Base-by-base conservation (phyloP, 2,113 vertebrate genomes). In the Brachyistius frenatus region DNA sequence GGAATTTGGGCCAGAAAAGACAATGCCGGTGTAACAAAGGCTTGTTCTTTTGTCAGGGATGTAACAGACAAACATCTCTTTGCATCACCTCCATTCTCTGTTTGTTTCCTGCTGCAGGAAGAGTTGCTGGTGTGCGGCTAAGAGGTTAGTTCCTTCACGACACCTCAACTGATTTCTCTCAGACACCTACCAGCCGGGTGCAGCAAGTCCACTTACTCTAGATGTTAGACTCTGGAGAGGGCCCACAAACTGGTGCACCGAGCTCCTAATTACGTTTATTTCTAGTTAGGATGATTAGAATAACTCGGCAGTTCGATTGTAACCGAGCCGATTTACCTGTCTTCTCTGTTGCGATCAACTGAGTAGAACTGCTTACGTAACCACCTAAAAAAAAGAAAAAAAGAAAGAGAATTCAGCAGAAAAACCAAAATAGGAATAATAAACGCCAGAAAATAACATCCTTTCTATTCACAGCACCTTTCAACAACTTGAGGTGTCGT, bases 331-430 rank as follows among this genome's bases (percentile, higher is more conserved):
- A 87, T 94, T 94, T 85, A 99, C 98, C 97, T 96, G 87, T 99
- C 97, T 36, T 99, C 98, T 73, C 96, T 94, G 91, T 97, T 99
- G 58, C 98, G 96, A 84, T 99, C 97, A 46, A 98, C 94, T 0
- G 96, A 96, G 61, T 99, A 99, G 90, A 99, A 99, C 93, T 99
- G 98, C 82, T 99, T 99, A 73, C 98, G 94, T 74, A 99, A 95
- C 98, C 98, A 99, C 92, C 98, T 99, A 15, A 49, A 74, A 5
- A 53, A 14, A 36, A 14, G n/a, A 32, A 6, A 5, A 37, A 31
- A 56, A 39, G n/a, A 14, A 23, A 23, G 3, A 72, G 9, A 53
- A 52, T 46, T 11, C 10, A 62, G 5, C 7, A 23, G 5, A 4
- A 33, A 57, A 41, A 16, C 2, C 15, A 4, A 23, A 11, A 32